phyloP scores from a whole-genome alignment of 2,797 vertebrate genomes.

The Darevskia mixta region DNA sequence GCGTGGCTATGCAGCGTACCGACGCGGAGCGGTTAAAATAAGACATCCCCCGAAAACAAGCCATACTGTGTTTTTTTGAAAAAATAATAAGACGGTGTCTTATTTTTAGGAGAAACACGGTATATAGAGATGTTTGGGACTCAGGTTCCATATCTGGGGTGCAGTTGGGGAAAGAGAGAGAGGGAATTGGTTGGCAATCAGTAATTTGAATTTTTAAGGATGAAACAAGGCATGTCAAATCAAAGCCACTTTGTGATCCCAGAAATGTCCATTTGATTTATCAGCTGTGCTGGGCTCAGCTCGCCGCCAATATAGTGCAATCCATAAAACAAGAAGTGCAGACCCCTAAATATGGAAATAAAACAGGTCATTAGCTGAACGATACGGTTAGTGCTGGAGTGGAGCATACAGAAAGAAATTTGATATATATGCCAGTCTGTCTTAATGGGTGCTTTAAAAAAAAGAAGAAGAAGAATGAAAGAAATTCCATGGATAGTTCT shows the following conservation, averaged over 20 bases:
- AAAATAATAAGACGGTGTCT: too few species aligned
- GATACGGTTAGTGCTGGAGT: slow-evolving; percentile 23
- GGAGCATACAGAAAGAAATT: slow-evolving; percentile 11
- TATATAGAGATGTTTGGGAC: too few species aligned
- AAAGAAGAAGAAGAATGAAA: background rate
- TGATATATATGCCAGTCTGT: slow-evolving; percentile 24
- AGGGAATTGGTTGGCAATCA: background rate
- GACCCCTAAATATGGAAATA: slow-evolving; percentile 12
- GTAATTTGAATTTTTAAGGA: background rate
- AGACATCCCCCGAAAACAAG: too few species aligned
- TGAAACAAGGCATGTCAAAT: background rate
- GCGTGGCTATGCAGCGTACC: too few species aligned
- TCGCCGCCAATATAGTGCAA: background rate
- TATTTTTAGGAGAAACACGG: too few species aligned
- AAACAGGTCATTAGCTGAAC: slow-evolving; percentile 48
- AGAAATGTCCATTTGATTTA: background rate
- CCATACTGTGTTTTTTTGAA: too few species aligned
- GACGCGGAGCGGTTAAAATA: too few species aligned
- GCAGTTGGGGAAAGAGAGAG: too few species aligned
- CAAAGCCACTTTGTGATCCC: background rate
- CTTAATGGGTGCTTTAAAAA: background rate
- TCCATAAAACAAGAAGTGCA: slow-evolving; percentile 13
- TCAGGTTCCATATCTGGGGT: too few species aligned
- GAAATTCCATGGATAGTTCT: background rate
- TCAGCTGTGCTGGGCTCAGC: background rate